A percentile compares a stretch with the other conserved stretches of the same genome.
phyloP scores from a whole-genome alignment of 2,888 invertebrate genomes.

The Blera fallax region DNA sequence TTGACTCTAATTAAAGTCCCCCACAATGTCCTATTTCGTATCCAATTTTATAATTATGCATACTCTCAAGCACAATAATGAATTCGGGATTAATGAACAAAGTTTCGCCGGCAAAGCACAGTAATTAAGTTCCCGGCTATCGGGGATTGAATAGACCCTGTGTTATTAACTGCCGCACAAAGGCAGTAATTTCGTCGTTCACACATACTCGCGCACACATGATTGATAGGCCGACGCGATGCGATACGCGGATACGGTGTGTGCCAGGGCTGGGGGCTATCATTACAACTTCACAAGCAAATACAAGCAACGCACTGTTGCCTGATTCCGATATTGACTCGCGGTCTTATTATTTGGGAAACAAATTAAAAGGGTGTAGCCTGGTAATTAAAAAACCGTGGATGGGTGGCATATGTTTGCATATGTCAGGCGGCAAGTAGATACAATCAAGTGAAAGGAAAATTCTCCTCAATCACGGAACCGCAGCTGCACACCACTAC shows the following conservation, averaged over 20 bases:
- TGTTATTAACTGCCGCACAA: constrained; percentile 37
- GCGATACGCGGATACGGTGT: neutral
- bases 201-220: neutral
- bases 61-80: constrained; percentile 10
- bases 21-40: neutral
- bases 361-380: constrained; percentile 45
- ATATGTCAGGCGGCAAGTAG: neutral
- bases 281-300: constrained; percentile 21
- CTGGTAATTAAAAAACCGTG: constrained; percentile 46
- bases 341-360: constrained; percentile 36
- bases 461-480: neutral
- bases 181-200: constrained; percentile 47
- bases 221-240: constrained; percentile 7
- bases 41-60: constrained; percentile 42
- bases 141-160: constrained; percentile 27
- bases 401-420: constrained; percentile 31
- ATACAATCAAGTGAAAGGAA: constrained; percentile 16
- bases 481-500: neutral
- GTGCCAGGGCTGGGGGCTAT: constrained; percentile 6
- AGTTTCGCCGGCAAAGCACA: constrained; percentile 27
- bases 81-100: constrained; percentile 53
- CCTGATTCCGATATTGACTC: constrained; percentile 32
- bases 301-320: constrained; percentile 38
- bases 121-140: constrained; percentile 49
- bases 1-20: neutral